Evolutionary conservation across 2,113 vertebrate genomes (phyloP).

Genomic region (Grantiella picta): DNA sequence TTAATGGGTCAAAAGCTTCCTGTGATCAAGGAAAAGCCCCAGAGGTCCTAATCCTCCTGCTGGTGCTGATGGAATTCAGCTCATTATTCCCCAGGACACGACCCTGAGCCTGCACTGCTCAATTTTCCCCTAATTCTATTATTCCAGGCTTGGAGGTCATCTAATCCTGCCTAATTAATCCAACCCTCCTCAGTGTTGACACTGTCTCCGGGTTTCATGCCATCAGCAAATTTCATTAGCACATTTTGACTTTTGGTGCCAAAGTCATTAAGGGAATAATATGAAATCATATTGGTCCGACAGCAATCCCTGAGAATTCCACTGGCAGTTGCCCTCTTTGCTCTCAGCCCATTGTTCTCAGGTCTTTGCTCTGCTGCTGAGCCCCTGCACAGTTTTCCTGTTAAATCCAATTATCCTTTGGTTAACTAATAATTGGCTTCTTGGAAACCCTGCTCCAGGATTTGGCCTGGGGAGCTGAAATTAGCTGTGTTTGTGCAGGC

Average conservation of each 20-base stretch:
- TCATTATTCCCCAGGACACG: background rate
- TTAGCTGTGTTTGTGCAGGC: background rate
- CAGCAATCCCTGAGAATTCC: background rate
- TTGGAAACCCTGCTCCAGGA: background rate
- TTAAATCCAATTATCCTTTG: background rate
- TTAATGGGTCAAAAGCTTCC: background rate
- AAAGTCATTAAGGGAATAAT: background rate
- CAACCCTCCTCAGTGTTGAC: background rate
- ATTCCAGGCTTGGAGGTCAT: background rate
- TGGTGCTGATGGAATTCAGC: background rate
- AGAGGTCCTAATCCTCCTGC: background rate
- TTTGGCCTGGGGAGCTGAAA: background rate
- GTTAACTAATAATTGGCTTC: background rate
- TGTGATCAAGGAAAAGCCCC: background rate
- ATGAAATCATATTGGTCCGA: background rate
- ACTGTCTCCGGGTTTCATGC: background rate
- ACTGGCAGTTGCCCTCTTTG: background rate
- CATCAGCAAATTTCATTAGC: background rate
- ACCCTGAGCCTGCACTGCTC: background rate
- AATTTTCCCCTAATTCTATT: background rate
- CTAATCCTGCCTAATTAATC: slow-evolving; percentile 13
- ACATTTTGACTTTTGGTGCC: background rate
- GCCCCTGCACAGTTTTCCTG: background rate
- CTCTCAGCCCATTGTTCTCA: background rate
- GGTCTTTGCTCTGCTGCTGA: rapidly evolving